Conservation (phyloP, 2,888 invertebrate genomes). For the Latrodectus elegans region DNA sequence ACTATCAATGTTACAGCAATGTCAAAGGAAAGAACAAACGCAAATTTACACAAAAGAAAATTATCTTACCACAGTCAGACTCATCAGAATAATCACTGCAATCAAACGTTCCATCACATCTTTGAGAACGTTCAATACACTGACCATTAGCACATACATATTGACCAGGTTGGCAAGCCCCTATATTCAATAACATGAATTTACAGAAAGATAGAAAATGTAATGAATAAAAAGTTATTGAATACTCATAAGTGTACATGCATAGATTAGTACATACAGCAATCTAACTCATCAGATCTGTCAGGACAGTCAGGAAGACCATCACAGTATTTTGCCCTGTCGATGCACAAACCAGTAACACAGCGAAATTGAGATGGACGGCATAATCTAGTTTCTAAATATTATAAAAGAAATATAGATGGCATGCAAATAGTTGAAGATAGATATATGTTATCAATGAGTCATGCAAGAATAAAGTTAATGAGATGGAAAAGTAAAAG, state of each 20-base stretch:
- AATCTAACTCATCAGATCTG: conserved; percentile 84
- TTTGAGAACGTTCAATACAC: conserved; percentile 85
- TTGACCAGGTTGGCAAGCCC: conserved; percentile 76
- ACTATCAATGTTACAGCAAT: background rate
- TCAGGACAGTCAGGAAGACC: conserved; percentile 78
- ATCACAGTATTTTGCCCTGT: conserved; percentile 74
- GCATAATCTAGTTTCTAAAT: conserved; percentile 70
- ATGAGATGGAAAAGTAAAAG: background rate
- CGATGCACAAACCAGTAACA: conserved; percentile 76
- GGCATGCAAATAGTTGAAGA: too few species aligned
- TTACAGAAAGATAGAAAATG: background rate
- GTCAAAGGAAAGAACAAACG: background rate
- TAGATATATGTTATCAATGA: too few species aligned
- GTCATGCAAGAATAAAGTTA: background rate
- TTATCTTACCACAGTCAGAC: conserved; percentile 82
- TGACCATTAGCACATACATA: conserved; percentile 81
- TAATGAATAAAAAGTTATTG: background rate
- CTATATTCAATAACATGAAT: conserved; percentile 23
- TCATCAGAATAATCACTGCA: conserved; percentile 93
- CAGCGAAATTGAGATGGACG: conserved; percentile 71
- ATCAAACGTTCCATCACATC: conserved; percentile 93
- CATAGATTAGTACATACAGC: conserved; percentile 75
- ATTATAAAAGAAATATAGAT: conserved; percentile 34
- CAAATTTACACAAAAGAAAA: conserved; percentile 48
- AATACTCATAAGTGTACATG: background rate